These are phyloP conservation scores for Oceanites oceanicus DNA, from an alignment of 2,113 vertebrate genomes.

Conservation along the genomic window DNA sequence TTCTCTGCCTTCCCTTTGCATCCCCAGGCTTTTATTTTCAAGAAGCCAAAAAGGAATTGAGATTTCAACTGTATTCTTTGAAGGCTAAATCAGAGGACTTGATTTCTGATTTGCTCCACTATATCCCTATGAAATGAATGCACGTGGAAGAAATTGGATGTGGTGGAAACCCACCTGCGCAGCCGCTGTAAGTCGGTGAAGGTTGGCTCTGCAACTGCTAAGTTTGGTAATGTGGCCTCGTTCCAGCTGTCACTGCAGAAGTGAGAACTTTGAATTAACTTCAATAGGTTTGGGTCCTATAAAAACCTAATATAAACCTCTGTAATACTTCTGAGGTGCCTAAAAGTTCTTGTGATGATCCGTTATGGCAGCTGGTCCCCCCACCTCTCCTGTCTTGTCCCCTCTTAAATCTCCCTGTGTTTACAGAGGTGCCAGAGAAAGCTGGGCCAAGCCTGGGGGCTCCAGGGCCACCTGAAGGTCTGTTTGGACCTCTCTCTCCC, in stretches of 20 bases:
- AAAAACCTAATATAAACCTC: background rate
- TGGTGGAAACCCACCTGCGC: background rate
- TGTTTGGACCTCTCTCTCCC: background rate
- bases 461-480: background rate
- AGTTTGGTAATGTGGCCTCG: background rate
- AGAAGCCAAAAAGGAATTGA: background rate
- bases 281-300: background rate
- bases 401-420: background rate
- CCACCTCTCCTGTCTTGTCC: background rate
- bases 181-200: rapidly evolving
- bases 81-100: background rate
- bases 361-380: background rate
- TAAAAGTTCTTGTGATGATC: background rate
- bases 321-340: background rate
- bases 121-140: background rate
- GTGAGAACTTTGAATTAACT: background rate
- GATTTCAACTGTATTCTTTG: background rate
- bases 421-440: background rate
- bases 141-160: background rate
- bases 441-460: background rate
- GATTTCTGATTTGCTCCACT: background rate
- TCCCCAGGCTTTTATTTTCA: background rate
- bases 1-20: background rate
- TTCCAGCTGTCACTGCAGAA: background rate
- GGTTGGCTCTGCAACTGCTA: background rate